Conservation (phyloP, 1,140 invertebrate species). For the Helicoverpa armigera region DNA sequence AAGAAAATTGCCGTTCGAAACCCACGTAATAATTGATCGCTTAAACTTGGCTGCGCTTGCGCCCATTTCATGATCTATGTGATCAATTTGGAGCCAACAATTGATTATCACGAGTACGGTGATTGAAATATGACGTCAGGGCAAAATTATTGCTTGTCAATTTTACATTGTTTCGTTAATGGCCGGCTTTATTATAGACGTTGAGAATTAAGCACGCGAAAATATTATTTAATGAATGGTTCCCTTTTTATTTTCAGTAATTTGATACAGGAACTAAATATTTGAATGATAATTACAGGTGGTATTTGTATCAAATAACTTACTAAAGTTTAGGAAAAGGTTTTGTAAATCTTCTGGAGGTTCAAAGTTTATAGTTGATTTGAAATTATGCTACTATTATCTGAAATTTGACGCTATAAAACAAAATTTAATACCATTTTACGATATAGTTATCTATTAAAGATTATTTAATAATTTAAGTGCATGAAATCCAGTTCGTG, state of each 20-base stretch:
- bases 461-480: not conserved
- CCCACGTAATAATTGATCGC: conserved; percentile 27
- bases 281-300: not conserved
- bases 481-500: not conserved
- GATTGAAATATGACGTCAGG: conserved; percentile 56
- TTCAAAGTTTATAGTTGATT: no score
- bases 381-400: no score
- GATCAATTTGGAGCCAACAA: conserved; percentile 53
- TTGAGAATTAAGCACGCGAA: not conserved
- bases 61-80: conserved; percentile 31
- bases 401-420: no score
- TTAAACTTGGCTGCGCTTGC: conserved; percentile 7
- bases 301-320: not conserved
- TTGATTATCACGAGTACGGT: conserved; percentile 54
- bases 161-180: conserved; percentile 37
- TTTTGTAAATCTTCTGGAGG: not conserved
- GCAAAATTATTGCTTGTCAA: conserved; percentile 41
- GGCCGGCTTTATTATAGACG: not conserved
- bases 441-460: not conserved
- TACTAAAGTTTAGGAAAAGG: not conserved
- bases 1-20: conserved; percentile 21
- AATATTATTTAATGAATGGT: not conserved
- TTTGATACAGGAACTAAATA: conserved; percentile 21
- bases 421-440: no score
- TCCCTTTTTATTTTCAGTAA: conserved; percentile 20